phyloP scores from a whole-genome alignment of 1,140 invertebrate species.

The Argopecten irradians region DNA sequence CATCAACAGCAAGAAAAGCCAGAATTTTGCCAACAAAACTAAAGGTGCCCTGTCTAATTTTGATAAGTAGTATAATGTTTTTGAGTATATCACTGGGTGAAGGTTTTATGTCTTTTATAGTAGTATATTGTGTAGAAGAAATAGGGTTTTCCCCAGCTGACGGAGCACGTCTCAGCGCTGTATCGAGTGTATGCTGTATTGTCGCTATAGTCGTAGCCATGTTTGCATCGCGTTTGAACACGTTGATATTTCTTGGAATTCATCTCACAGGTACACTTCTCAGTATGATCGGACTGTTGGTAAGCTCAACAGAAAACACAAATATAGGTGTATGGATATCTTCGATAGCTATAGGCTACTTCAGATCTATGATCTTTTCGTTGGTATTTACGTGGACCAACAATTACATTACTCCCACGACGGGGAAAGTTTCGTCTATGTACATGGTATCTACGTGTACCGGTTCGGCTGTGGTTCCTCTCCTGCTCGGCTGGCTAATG shows the following conservation, averaged over 20 bases:
- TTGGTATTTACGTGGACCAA: constrained; percentile 28
- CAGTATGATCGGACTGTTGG: background rate
- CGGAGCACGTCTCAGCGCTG: background rate
- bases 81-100: background rate
- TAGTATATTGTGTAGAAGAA: background rate
- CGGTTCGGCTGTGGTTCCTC: background rate
- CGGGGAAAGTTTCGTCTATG: constrained; percentile 19
- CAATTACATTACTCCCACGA: background rate
- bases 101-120: no score
- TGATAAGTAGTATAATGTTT: no score
- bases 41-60: no score
- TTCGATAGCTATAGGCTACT: background rate
- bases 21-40: no score
- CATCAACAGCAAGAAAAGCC: no score
- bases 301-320: background rate
- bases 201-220: background rate
- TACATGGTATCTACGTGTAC: constrained; percentile 5
- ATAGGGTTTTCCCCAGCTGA: no score
- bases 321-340: constrained; percentile 25
- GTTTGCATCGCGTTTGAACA: background rate
- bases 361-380: constrained; percentile 26
- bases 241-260: background rate
- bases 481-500: constrained; percentile 24
- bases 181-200: no score
- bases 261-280: background rate